A percentile compares a stretch with the other conserved stretches of the same genome.
phyloP scores from a whole-genome alignment of 2,113 vertebrate species.

The Sarotherodon lohbergeri region DNA sequence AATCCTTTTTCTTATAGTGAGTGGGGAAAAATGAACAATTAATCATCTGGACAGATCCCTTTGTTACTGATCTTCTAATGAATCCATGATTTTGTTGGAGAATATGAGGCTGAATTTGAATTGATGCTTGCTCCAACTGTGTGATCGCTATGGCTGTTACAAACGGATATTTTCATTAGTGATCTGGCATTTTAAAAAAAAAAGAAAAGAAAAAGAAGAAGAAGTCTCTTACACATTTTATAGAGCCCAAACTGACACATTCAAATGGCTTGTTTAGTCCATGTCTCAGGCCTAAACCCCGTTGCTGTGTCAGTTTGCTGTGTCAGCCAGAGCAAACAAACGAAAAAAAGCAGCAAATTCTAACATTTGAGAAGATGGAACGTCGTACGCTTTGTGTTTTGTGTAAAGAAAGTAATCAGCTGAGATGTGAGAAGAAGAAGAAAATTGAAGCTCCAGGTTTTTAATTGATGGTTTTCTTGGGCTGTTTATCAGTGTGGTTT shows the following conservation, averaged over 20 bases:
- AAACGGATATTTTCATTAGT: background rate
- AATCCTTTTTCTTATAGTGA: background rate
- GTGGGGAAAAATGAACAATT: background rate
- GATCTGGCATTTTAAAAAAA: background rate
- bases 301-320: background rate
- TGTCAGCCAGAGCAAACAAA: background rate
- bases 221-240: background rate
- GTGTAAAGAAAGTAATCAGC: background rate
- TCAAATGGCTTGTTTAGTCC: background rate
- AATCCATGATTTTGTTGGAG: background rate
- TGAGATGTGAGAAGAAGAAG: background rate
- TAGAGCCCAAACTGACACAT: background rate
- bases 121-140: background rate
- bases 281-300: background rate
- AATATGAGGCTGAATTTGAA: background rate
- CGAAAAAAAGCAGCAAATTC: background rate
- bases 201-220: background rate
- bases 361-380: background rate
- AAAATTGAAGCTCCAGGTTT: background rate
- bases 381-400: fast-evolving
- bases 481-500: background rate
- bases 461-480: background rate
- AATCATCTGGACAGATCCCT: background rate
- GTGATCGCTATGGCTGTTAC: background rate
- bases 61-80: background rate